phyloP scores from a whole-genome alignment of 2,797 vertebrate genomes.

The Sebastes iracundus region DNA sequence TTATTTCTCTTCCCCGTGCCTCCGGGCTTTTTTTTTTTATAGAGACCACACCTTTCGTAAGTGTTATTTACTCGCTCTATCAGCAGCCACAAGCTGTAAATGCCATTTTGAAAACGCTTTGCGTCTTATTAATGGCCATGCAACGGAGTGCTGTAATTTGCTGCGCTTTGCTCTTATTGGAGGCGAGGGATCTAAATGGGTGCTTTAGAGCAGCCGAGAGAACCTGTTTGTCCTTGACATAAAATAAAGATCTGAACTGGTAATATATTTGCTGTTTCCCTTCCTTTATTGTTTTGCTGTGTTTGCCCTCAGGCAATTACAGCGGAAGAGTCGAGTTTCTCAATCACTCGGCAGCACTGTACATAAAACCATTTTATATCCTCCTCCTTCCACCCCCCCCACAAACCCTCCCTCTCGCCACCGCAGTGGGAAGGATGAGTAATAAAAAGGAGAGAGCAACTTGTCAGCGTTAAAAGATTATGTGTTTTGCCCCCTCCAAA shows the following conservation, averaged over 20 bases:
- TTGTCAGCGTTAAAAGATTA: conserved; percentile 84
- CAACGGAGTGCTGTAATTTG: conserved; percentile 72
- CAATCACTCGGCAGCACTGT: conserved; percentile 74
- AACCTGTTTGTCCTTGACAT: conserved; percentile 83
- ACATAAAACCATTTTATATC: conserved; percentile 77
- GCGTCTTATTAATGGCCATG: conserved; percentile 69
- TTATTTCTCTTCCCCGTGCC: conserved; percentile 28
- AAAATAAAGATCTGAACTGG: conserved; percentile 78
- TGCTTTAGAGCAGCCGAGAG: conserved; percentile 68
- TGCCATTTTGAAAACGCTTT: conserved; percentile 74
- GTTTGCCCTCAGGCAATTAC: conserved; percentile 80
- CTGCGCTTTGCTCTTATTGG: conserved; percentile 64
- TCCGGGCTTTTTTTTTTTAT: conserved; percentile 39
- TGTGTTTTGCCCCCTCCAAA: conserved; percentile 84
- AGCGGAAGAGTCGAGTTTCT: conserved; percentile 77
- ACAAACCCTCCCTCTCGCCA: conserved; percentile 47
- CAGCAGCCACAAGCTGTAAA: conserved; percentile 68
- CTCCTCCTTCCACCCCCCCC: conserved; percentile 23
- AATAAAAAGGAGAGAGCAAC: conserved; percentile 84
- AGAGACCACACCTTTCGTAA: conserved; percentile 57
- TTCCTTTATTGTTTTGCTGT: conserved; percentile 77
- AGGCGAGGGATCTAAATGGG: conserved; percentile 71
- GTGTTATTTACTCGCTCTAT: conserved; percentile 70
- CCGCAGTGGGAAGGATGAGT: conserved; percentile 76
- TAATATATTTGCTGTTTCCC: conserved; percentile 80